Evolutionary conservation across 2,113 vertebrate genomes (phyloP).

Genomic region (Triplophysa rosa): DNA sequence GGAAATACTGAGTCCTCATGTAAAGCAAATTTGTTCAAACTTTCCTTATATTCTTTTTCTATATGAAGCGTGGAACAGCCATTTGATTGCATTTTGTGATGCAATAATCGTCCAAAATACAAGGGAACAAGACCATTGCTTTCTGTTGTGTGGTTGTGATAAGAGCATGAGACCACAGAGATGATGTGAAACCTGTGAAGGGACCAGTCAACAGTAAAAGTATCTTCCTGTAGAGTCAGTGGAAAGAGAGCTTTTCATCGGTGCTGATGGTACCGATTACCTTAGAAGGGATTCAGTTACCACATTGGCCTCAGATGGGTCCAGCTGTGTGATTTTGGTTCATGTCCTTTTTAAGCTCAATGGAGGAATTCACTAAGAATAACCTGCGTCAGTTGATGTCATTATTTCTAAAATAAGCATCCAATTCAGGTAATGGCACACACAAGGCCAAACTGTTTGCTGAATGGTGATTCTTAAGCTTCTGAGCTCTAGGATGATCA

Average conservation of each 20-base stretch:
- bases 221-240: neutral
- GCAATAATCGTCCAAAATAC: neutral
- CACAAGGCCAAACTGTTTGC: too few relatives aligned
- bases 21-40: neutral
- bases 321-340: constrained; percentile 25
- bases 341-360: neutral
- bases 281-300: constrained; percentile 9
- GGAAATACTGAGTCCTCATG: neutral
- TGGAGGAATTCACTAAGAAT: too few relatives aligned
- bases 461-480: too few relatives aligned
- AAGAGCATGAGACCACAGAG: neutral
- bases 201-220: constrained; percentile 22
- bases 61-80: neutral
- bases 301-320: neutral
- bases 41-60: neutral
- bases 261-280: constrained; percentile 31
- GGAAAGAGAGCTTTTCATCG: constrained; percentile 26
- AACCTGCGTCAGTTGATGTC: too few relatives aligned
- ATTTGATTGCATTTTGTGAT: neutral
- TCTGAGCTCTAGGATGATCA: too few relatives aligned
- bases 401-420: too few relatives aligned
- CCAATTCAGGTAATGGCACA: too few relatives aligned
- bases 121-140: constrained; percentile 13
- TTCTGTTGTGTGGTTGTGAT: constrained; percentile 20
- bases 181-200: constrained; percentile 11